Conservation (phyloP, 2,113 vertebrate species). For the Varanus salvator region DNA sequence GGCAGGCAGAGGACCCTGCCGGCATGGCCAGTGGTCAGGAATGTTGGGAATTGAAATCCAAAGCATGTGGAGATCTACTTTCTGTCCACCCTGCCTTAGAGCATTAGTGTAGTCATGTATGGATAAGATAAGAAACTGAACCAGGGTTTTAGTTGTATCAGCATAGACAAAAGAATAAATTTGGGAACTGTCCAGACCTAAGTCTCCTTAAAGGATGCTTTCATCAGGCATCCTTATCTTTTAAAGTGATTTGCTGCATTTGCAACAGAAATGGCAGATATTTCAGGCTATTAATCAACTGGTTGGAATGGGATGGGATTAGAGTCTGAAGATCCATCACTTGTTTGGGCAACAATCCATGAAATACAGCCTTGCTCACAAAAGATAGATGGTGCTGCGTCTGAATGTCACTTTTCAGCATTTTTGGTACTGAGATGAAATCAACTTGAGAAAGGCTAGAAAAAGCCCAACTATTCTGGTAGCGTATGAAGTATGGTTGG, state of each 20-base stretch:
- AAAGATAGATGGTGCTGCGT: neutral
- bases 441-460: neutral
- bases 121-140: neutral
- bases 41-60: no score
- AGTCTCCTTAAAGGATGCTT: neutral
- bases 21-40: no score
- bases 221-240: neutral
- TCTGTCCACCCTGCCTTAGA: neutral
- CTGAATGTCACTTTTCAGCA: neutral
- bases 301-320: neutral
- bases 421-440: neutral
- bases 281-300: neutral
- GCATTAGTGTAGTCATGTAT: neutral
- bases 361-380: neutral
- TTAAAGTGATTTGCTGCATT: neutral
- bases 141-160: neutral
- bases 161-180: neutral
- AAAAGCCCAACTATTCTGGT: neutral
- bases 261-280: slow-evolving; percentile 11
- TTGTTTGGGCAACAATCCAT: neutral
- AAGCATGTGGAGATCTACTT: no score
- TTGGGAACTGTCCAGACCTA: neutral
- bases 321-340: slow-evolving; percentile 2
- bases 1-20: neutral
- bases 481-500: neutral